These are phyloP conservation scores for Drosophila hydei DNA, from an alignment of 1,140 invertebrate species.

Conservation along the genomic window DNA sequence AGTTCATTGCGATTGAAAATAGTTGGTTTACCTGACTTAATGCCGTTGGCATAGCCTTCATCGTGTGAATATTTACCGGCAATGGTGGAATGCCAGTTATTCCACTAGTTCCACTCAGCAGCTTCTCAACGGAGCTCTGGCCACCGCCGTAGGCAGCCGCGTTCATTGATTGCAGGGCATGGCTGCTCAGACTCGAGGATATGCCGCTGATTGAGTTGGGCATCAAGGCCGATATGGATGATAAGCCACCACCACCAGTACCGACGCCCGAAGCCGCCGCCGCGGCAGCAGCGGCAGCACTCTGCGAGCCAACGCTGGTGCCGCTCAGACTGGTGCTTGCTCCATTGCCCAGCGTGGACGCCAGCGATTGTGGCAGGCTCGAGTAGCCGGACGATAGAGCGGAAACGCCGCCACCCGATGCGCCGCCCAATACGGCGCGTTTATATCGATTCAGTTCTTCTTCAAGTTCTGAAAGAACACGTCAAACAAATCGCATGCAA, in stretches of 20 bases:
- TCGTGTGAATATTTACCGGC: constrained; percentile 84
- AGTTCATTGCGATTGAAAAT: constrained; percentile 82
- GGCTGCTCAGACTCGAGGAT: constrained; percentile 81
- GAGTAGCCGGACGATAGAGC: constrained; percentile 76
- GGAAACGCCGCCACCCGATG: constrained; percentile 64
- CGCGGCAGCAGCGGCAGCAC: constrained; percentile 47
- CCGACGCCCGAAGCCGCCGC: constrained; percentile 37
- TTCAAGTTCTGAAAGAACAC: constrained; percentile 71
- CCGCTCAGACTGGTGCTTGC: constrained; percentile 71
- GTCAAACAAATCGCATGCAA: not conserved
- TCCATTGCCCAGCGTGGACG: constrained; percentile 71
- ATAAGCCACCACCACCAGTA: constrained; percentile 49
- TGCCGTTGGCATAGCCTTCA: constrained; percentile 83
- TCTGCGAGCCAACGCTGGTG: constrained; percentile 71
- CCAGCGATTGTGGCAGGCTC: constrained; percentile 70
- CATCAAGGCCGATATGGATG: constrained; percentile 83
- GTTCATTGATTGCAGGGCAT: constrained; percentile 76
- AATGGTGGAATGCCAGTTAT: constrained; percentile 83
- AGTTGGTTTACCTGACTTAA: constrained; percentile 84
- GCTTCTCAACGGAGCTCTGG: constrained; percentile 76
- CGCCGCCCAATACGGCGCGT: constrained; percentile 72
- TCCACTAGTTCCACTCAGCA: constrained; percentile 82
- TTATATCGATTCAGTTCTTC: constrained; percentile 84
- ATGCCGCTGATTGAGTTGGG: constrained; percentile 83
- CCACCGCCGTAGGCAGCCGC: constrained; percentile 50